phyloP scores from a whole-genome alignment of 2,797 vertebrate genomes.

The Thalassophryne amazonica region DNA sequence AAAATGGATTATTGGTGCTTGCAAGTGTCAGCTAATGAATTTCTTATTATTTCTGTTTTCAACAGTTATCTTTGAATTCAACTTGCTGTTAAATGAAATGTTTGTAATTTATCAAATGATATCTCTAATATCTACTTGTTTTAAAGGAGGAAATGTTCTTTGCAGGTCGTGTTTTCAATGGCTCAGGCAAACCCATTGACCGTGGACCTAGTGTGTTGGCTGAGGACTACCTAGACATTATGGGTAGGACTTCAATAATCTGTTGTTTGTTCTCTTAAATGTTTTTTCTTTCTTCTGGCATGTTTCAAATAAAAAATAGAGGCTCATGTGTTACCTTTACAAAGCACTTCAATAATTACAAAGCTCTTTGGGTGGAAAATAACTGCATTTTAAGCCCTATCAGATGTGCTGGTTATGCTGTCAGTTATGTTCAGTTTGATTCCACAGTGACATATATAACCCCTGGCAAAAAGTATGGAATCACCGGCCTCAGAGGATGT shows the following conservation, averaged over 20 bases:
- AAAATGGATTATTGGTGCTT: conserved; percentile 38
- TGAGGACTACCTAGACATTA: conserved; percentile 85
- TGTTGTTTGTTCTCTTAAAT: too few relatives aligned
- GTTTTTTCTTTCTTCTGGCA: neutral
- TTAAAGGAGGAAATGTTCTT: conserved; percentile 4
- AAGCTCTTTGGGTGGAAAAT: too few relatives aligned
- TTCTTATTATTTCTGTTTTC: conserved; percentile 15
- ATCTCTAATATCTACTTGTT: neutral
- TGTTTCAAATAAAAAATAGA: neutral
- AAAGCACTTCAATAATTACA: neutral
- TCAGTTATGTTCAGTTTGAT: too few relatives aligned
- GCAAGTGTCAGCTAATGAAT: conserved; percentile 45
- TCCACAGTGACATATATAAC: too few relatives aligned
- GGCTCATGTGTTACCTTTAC: neutral
- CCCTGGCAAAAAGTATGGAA: too few relatives aligned
- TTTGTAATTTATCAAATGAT: conserved; percentile 6
- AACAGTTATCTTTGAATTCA: conserved; percentile 26
- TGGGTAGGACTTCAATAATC: conserved; percentile 66
- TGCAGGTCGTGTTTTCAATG: conserved; percentile 82
- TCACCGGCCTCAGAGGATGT: too few relatives aligned
- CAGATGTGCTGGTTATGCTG: too few relatives aligned
- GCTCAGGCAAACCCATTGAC: conserved; percentile 85
- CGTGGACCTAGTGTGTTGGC: conserved; percentile 81
- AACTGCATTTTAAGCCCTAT: too few relatives aligned
- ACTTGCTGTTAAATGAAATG: neutral